Conservation (phyloP, 2,888 invertebrate species). For the Nemapogon koenigi region DNA sequence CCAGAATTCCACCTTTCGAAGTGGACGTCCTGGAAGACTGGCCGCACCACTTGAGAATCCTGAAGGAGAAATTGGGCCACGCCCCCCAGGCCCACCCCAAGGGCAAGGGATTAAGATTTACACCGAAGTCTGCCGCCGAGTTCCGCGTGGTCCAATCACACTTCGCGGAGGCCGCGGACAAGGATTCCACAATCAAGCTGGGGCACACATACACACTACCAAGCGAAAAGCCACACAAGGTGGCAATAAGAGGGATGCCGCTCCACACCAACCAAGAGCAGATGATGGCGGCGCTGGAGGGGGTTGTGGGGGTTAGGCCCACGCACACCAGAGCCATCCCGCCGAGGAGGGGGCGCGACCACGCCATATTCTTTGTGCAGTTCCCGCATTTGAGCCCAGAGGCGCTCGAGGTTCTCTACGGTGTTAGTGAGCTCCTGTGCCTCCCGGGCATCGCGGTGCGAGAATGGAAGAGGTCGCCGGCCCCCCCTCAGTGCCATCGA, state of each 20-base stretch:
- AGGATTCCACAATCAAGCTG: neutral
- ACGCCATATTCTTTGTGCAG: neutral
- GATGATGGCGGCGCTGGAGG: neutral
- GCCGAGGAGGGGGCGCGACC: neutral
- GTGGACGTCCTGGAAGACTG: no score
- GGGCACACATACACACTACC: conserved; percentile 1
- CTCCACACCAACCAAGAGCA: neutral
- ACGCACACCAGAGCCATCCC: neutral
- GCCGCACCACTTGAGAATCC: no score
- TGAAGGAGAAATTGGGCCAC: no score
- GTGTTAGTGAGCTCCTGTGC: neutral
- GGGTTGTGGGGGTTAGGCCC: neutral
- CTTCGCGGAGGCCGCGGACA: neutral
- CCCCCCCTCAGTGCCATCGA: neutral
- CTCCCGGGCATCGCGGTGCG: neutral
- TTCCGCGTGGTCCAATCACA: neutral
- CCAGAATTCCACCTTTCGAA: no score
- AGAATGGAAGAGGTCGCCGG: neutral
- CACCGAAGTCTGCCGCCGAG: no score
- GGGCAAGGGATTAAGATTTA: no score
- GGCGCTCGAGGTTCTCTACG: neutral
- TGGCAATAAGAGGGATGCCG: neutral
- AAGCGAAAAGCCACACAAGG: neutral
- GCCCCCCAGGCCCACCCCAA: no score
- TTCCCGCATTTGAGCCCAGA: neutral